phyloP scores from a whole-genome alignment of 2,888 invertebrate genomes.

The Leptogaster cylindrica region DNA sequence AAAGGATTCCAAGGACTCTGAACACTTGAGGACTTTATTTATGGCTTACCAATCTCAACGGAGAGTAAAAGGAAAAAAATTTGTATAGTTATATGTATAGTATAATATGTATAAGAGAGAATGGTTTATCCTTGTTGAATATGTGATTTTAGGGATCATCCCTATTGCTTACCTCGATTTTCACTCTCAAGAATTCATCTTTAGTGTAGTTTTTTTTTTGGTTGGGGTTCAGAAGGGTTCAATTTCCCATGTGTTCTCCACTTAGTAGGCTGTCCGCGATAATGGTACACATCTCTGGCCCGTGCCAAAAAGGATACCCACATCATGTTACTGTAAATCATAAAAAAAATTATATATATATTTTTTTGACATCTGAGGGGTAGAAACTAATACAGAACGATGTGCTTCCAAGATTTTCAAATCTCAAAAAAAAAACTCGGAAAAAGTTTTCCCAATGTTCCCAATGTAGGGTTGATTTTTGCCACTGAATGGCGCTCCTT shows the following conservation, averaged over 20 bases:
- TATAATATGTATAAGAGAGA: no score
- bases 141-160: constrained; percentile 39
- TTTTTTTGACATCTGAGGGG: no score
- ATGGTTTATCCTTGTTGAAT: constrained; percentile 39
- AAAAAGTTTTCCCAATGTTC: no score
- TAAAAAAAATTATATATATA: no score
- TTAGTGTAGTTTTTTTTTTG: no score
- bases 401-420: no score
- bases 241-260: constrained; percentile 29
- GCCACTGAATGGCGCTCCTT: neutral
- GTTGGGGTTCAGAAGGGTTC: constrained; percentile 13
- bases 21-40: constrained; percentile 38
- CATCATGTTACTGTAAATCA: constrained; percentile 29
- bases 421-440: no score
- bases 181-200: constrained; percentile 24
- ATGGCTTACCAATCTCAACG: constrained; percentile 30
- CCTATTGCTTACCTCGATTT: constrained; percentile 34
- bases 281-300: constrained; percentile 21
- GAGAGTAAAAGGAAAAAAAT: no score
- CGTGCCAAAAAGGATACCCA: constrained; percentile 11
- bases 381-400: constrained; percentile 10
- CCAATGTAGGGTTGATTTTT: neutral
- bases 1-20: constrained; percentile 7
- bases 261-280: constrained; percentile 35
- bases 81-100: no score